Conservation (phyloP, 2,888 invertebrate genomes). For the Prosapia bicincta region DNA sequence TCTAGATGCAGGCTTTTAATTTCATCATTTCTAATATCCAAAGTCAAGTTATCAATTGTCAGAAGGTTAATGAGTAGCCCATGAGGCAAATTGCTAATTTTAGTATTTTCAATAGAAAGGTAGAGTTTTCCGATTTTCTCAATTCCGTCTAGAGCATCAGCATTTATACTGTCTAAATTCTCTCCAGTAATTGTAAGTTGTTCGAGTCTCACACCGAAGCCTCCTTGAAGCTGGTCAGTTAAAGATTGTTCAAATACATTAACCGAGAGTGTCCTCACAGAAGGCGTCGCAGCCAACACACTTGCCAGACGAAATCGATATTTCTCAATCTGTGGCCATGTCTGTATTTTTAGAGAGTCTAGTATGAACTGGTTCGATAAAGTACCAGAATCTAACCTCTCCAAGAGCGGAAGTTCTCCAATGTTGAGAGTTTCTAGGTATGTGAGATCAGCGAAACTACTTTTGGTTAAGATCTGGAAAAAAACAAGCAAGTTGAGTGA, state of each 20-base stretch:
- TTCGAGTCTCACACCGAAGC: conserved; percentile 70
- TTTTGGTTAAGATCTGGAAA: conserved; percentile 61
- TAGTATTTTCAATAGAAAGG: conserved; percentile 65
- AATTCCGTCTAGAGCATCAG: conserved; percentile 50
- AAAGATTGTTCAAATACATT: conserved; percentile 71
- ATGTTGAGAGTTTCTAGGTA: conserved; percentile 72
- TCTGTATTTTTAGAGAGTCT: conserved; percentile 66
- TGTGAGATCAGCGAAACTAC: conserved; percentile 66
- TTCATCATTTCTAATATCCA: conserved; percentile 79
- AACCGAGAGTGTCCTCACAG: conserved; percentile 70
- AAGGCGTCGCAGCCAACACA: conserved; percentile 66
- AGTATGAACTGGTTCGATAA: conserved; percentile 69
- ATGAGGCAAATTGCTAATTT: conserved; percentile 71
- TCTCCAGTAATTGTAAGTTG: conserved; percentile 67
- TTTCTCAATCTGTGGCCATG: conserved; percentile 69
- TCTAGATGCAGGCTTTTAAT: conserved; percentile 75
- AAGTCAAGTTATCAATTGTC: conserved; percentile 56
- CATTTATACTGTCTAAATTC: conserved; percentile 9
- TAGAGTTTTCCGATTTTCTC: conserved; percentile 47
- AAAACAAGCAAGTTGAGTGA: too few species aligned
- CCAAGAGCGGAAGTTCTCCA: conserved; percentile 67
- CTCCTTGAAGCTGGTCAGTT: conserved; percentile 68
- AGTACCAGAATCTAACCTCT: conserved; percentile 70
- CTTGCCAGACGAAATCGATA: conserved; percentile 64
- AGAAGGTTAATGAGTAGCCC: conserved; percentile 71